These are phyloP conservation scores for Pristionchus maxplancki DNA, from an alignment of 2,888 invertebrate genomes.

Conservation along the genomic window DNA sequence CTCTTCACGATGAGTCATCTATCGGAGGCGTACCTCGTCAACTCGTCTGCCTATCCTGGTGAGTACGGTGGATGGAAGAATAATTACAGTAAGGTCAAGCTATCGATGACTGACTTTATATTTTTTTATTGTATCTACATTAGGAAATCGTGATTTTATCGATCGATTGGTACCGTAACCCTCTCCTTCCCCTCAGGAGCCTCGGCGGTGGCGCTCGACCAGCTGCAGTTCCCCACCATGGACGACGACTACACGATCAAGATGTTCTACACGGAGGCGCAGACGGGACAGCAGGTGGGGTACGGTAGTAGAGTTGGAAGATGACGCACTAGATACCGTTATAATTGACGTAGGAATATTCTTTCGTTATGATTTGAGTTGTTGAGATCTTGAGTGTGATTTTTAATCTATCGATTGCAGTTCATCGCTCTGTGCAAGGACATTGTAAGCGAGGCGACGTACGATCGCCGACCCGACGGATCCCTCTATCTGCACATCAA, in stretches of 20 bases:
- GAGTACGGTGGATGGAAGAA: neutral
- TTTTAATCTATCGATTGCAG: conserved; percentile 53
- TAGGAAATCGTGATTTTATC: neutral
- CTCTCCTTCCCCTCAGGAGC: conserved; percentile 71
- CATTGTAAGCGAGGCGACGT: conserved; percentile 77
- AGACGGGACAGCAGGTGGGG: conserved; percentile 59
- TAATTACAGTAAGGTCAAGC: neutral
- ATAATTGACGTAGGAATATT: neutral
- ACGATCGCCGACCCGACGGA: conserved; percentile 75
- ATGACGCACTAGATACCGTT: no score
- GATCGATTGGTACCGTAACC: neutral
- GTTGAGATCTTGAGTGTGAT: neutral
- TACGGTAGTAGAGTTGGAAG: conserved; percentile 8
- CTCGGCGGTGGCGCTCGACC: conserved; percentile 77
- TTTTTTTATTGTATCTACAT: neutral
- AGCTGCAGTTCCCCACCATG: conserved; percentile 77
- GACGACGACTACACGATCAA: conserved; percentile 72
- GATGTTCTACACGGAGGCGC: conserved; percentile 70
- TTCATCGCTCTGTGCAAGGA: conserved; percentile 75
- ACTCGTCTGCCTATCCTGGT: conserved; percentile 53
- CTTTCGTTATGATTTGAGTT: neutral
- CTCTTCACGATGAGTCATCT: conserved; percentile 71
- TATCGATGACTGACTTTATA: neutral
- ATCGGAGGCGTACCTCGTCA: conserved; percentile 67
- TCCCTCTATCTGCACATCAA: conserved; percentile 78